phyloP scores from a whole-genome alignment of 2,113 vertebrate genomes.

The Formicarius rufipectus region DNA sequence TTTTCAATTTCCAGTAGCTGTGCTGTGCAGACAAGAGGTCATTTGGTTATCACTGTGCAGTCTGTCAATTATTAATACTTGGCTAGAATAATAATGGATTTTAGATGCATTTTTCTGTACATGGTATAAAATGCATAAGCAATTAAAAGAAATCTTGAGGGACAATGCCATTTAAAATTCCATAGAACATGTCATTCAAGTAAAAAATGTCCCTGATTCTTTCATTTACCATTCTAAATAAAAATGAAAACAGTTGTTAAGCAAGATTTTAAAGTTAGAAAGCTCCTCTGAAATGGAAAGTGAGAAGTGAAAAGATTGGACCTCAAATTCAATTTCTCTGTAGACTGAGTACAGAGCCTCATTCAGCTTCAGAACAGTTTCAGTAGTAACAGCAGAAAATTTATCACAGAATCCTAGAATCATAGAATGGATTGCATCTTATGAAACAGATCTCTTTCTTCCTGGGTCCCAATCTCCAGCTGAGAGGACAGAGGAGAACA shows the following conservation, averaged over 20 bases:
- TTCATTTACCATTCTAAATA: neutral
- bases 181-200: neutral
- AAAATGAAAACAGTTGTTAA: neutral
- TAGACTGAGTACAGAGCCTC: neutral
- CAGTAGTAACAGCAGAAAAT: neutral
- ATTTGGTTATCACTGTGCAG: neutral
- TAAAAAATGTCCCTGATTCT: neutral
- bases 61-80: neutral
- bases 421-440: neutral
- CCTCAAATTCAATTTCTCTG: neutral
- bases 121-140: neutral
- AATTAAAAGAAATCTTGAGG: neutral
- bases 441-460: neutral
- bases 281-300: neutral
- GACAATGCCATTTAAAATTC: neutral
- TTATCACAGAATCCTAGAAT: neutral
- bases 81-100: neutral
- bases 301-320: neutral
- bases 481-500: neutral
- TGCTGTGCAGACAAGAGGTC: neutral
- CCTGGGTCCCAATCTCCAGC: neutral
- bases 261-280: neutral
- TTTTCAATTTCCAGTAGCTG: neutral
- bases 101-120: neutral
- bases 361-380: neutral